phyloP scores from a whole-genome alignment of 2,113 vertebrate genomes.

The Entomyzon cyanotis region DNA sequence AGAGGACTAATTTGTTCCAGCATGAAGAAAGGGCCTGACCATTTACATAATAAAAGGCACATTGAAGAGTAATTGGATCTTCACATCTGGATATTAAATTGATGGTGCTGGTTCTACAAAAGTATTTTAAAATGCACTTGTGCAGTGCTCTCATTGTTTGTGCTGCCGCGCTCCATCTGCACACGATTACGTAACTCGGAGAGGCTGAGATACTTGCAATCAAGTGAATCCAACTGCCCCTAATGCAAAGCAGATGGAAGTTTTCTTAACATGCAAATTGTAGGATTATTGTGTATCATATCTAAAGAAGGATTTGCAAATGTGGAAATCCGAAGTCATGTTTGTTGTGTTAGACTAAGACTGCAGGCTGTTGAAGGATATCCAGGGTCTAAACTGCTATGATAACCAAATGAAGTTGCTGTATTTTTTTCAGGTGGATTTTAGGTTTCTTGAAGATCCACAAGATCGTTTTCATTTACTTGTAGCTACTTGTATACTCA shows the following conservation, averaged over 20 bases:
- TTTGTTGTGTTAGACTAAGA: not conserved
- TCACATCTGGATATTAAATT: constrained; percentile 55
- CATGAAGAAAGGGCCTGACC: not conserved
- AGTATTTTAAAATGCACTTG: not conserved
- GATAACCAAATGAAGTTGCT: not conserved
- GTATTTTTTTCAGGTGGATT: not conserved
- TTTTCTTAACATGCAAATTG: constrained; percentile 52
- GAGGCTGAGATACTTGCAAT: constrained; percentile 50
- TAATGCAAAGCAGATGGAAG: constrained; percentile 72
- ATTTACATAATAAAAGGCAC: constrained; percentile 52
- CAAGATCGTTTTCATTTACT: not conserved
- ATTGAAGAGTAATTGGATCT: not conserved
- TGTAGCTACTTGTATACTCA: not conserved
- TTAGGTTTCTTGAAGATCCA: not conserved
- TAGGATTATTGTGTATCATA: constrained; percentile 27
- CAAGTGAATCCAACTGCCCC: constrained; percentile 61
- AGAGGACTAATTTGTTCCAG: constrained; percentile 37
- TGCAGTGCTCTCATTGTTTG: not conserved
- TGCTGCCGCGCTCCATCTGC: constrained; percentile 56
- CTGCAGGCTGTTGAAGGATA: not conserved
- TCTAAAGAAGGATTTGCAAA: constrained; percentile 52
- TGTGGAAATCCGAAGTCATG: not conserved
- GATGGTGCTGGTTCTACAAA: constrained; percentile 19
- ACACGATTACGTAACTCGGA: constrained; percentile 55
- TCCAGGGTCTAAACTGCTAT: not conserved